Evolutionary conservation across 2,888 invertebrate genomes (phyloP).

Genomic region (Amiota mariae): DNA sequence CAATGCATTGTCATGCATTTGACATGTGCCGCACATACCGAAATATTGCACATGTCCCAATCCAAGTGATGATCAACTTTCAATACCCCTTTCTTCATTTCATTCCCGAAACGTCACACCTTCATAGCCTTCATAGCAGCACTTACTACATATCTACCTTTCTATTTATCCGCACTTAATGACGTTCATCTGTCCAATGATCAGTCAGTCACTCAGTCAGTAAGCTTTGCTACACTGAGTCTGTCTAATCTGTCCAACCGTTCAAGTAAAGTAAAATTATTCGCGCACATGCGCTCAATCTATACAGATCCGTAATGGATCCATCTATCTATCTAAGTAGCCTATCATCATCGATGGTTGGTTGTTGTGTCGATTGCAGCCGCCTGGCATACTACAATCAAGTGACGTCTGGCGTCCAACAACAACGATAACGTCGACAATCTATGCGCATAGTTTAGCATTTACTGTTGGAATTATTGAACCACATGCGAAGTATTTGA

Average conservation of each 20-base stretch:
- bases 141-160: constrained; percentile 54
- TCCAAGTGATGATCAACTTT: too few species aligned
- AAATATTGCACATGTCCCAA: constrained; percentile 7
- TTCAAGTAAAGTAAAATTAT: not conserved
- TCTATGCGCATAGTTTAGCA: constrained; percentile 65
- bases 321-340: constrained; percentile 26
- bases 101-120: too few species aligned
- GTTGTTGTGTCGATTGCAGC: not conserved
- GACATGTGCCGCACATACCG: constrained; percentile 71
- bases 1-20: constrained; percentile 38
- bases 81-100: too few species aligned
- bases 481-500: constrained; percentile 55
- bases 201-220: constrained; percentile 13
- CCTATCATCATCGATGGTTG: constrained; percentile 13
- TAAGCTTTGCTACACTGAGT: not conserved
- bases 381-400: not conserved
- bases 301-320: constrained; percentile 24
- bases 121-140: not conserved
- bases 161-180: constrained; percentile 68
- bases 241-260: not conserved
- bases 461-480: constrained; percentile 61
- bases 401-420: not conserved
- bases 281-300: constrained; percentile 5
- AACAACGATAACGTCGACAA: constrained; percentile 49
- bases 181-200: constrained; percentile 50